Evolutionary conservation across 1,140 invertebrate species (phyloP), one percentile per base, ranked within the genome.

Genomic region (Macrobrachium nipponense): DNA sequence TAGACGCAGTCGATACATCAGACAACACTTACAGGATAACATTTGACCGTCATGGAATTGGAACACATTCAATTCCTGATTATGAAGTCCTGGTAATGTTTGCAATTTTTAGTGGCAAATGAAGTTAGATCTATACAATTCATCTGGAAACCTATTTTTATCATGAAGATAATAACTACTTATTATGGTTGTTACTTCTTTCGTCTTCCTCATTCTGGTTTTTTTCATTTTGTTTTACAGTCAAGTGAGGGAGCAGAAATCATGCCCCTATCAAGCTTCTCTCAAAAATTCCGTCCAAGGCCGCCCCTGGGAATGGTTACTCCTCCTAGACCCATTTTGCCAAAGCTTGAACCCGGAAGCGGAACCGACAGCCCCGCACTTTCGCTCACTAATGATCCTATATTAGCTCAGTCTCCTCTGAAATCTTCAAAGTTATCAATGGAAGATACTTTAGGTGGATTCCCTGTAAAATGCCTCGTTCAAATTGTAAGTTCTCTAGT

Each of bases 21-120:
- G 97, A 98, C 90, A 98, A 98, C 90, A 97, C 97, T n/a, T 99
- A 99, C 91, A 93, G 98, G 90, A 97, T 99, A 82, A 97, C 97
- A 0, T 99, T 99, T 92, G 98, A 99, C 91, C 93, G 97, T 85
- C 94, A 94, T 66, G 97, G 97, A 17, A 92, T 99, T 51, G 98
- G 98, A 8, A 98, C 98, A 15, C 97, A 98, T 91, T 98, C 98
- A 80, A 96, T 99, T 81, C 97, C 97, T 20, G 98, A 99, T 93
- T 98, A 95, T 93, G 98, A 99, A 94, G 97, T 99, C 87, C 92
- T 98, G 90, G 94, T 94, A 91, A 91, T 85, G 72, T n/a, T 70
- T 17, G 10, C 0, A 44, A n/a, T 59, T 36, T 5, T 59, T 64
- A 23, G 14, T 18, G 20, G 17, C 59, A 23, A 27, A 20, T 23